Percentiles rank a stretch among this genome's conserved stretches.
Conservation (phyloP, 2,888 invertebrate species). For the Himalopsyche kuldschensis region DNA sequence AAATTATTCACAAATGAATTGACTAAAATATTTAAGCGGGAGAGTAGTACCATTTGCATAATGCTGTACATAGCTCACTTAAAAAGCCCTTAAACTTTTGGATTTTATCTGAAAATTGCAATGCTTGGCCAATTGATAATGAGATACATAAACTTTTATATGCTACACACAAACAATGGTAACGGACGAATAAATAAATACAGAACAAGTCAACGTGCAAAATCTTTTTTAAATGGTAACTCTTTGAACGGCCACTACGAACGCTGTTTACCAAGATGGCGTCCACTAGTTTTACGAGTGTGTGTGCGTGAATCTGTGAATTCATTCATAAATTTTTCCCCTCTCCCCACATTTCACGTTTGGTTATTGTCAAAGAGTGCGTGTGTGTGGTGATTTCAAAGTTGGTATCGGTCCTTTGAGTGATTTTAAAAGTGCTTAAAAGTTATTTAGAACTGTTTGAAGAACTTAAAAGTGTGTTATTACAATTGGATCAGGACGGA, state of each 20-base stretch:
- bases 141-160: neutral
- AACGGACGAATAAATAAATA: neutral
- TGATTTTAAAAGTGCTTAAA: constrained; percentile 27
- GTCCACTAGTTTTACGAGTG: neutral
- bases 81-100: no score
- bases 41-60: no score
- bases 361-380: constrained; percentile 34
- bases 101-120: neutral
- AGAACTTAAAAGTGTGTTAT: constrained; percentile 17
- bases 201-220: neutral
- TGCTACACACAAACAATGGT: neutral
- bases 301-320: constrained; percentile 21
- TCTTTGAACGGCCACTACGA: neutral
- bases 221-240: neutral
- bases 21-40: no score
- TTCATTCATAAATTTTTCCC: constrained; percentile 58
- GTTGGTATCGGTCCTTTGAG: constrained; percentile 15
- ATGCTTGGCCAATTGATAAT: neutral
- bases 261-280: constrained; percentile 16
- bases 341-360: constrained; percentile 41
- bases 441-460: constrained; percentile 19
- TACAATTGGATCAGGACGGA: constrained; percentile 25
- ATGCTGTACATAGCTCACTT: no score
- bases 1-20: no score
- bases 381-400: constrained; percentile 24